Percentiles rank a stretch among this genome's conserved stretches.
These are phyloP conservation scores for Nasonovia ribisnigri DNA, from an alignment of 2,888 invertebrate genomes.

Conservation along the genomic window DNA sequence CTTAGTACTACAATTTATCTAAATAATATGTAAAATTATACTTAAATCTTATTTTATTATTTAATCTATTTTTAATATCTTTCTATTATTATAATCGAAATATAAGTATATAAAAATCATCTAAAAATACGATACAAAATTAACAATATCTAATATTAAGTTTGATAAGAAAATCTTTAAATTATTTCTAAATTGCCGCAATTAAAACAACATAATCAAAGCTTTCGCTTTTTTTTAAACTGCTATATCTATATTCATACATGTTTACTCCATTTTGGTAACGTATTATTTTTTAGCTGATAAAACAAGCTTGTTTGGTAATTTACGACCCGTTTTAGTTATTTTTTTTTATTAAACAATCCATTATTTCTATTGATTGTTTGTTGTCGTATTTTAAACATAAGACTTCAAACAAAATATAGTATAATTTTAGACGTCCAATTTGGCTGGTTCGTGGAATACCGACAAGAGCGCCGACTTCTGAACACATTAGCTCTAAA, in stretches of 20 bases:
- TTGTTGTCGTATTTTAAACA: not conserved
- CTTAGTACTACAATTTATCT: too few species aligned
- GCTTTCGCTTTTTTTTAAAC: not conserved
- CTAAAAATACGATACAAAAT: not conserved
- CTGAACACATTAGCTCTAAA: not conserved
- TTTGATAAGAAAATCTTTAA: not conserved
- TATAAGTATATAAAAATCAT: not conserved
- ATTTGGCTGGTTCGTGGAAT: not conserved
- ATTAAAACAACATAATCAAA: not conserved
- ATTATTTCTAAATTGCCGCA: not conserved
- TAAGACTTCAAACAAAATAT: not conserved
- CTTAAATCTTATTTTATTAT: too few species aligned
- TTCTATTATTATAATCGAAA: not conserved
- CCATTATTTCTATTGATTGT: not conserved
- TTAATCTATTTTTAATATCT: too few species aligned
- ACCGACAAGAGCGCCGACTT: not conserved
- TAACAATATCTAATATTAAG: not conserved
- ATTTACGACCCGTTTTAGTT: not conserved
- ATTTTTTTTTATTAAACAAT: not conserved
- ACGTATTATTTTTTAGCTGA: not conserved
- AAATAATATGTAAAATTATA: too few species aligned
- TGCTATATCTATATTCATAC: not conserved
- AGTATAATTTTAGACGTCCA: not conserved
- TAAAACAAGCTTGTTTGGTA: not conserved
- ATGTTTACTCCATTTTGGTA: not conserved